These are phyloP conservation scores for Drosophila subobscura DNA, from an alignment of 1,140 invertebrate genomes.

Conservation along the genomic window DNA sequence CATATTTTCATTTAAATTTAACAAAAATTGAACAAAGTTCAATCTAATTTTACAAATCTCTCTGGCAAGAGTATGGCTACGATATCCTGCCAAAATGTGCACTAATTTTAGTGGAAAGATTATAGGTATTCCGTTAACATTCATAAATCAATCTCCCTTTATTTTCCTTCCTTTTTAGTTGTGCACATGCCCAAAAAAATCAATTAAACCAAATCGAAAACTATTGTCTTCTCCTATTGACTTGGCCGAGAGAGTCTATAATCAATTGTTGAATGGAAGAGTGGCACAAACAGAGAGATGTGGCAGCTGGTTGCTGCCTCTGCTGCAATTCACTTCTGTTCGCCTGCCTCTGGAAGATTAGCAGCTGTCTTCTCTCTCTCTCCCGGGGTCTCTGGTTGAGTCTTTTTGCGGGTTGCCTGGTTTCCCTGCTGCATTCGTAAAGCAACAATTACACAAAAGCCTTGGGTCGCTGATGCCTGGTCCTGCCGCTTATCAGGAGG, in stretches of 20 bases:
- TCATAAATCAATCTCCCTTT: not conserved
- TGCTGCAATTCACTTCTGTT: conserved; percentile 1
- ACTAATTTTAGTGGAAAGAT: too few species aligned
- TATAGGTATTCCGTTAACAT: too few species aligned
- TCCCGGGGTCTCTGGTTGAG: conserved; percentile 8
- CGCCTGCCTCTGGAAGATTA: conserved; percentile 11
- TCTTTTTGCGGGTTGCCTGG: conserved; percentile 14
- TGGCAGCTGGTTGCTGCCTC: conserved; percentile 23
- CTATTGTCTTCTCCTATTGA: conserved; percentile 9
- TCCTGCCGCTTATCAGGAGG: conserved; percentile 26
- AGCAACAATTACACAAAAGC: conserved; percentile 25
- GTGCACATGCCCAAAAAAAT: conserved; percentile 5
- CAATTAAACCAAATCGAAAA: conserved; percentile 29
- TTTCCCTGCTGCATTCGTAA: conserved; percentile 23
- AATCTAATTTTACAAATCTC: too few species aligned
- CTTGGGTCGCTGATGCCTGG: not conserved
- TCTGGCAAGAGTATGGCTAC: too few species aligned
- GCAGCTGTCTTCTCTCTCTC: conserved; percentile 36
- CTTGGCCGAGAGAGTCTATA: conserved; percentile 16
- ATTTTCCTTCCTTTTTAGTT: not conserved
- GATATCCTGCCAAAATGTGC: too few species aligned
- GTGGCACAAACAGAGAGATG: conserved; percentile 7
- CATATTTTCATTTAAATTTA: too few species aligned
- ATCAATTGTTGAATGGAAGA: conserved; percentile 29
- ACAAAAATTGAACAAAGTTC: too few species aligned